Percentiles rank a stretch among this genome's conserved stretches.
phyloP scores from a whole-genome alignment of 2,888 invertebrate species.

The Tetranychus truncatus region DNA sequence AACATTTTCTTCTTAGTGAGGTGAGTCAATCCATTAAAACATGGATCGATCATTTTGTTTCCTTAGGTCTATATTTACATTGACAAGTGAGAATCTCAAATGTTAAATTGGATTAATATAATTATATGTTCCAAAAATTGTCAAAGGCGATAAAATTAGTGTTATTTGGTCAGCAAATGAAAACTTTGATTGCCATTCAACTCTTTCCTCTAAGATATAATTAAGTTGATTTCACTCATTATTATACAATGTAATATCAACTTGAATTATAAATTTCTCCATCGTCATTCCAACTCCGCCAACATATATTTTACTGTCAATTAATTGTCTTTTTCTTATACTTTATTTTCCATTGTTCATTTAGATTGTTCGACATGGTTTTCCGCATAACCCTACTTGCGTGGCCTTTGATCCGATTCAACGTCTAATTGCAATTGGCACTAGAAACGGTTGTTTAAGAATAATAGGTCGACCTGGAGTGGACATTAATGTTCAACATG shows the following conservation, averaged over 20 bases:
- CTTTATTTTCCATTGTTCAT: not conserved
- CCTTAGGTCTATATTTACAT: not conserved
- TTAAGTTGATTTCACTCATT: not conserved
- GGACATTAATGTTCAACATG: constrained; percentile 76
- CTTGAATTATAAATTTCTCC: not conserved
- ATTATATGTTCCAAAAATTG: not conserved
- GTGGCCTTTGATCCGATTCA: constrained; percentile 96
- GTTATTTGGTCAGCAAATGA: not conserved
- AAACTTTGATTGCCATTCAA: not conserved
- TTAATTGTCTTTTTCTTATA: not conserved
- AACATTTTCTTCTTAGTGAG: constrained; percentile 8
- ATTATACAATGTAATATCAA: not conserved
- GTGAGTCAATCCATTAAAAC: not conserved
- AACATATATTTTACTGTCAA: not conserved
- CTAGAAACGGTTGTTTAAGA: constrained; percentile 78
- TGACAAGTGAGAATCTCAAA: not conserved
- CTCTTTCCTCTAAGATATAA: not conserved
- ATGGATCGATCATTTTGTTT: not conserved
- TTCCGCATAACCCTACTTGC: constrained; percentile 90
- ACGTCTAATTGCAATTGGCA: constrained; percentile 85
- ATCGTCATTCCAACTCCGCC: not conserved
- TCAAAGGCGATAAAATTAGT: not conserved
- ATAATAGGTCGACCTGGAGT: constrained; percentile 92
- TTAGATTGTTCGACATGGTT: constrained; percentile 75
- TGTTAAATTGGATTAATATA: not conserved